Conservation (phyloP, 2,888 invertebrate genomes). For the Automeris io region DNA sequence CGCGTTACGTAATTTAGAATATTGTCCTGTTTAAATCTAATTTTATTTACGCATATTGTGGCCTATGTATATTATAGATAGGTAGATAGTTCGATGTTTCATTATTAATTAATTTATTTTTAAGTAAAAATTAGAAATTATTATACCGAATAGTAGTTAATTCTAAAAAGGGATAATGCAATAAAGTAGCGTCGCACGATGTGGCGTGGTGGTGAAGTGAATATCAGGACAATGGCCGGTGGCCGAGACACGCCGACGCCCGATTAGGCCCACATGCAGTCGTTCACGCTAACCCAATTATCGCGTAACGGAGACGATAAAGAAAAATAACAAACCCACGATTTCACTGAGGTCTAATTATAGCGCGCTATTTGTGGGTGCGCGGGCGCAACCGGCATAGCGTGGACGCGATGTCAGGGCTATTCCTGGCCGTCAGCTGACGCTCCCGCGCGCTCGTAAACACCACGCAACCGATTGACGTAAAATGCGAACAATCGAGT, state of each 20-base stretch:
- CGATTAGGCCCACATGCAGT: constrained; percentile 70
- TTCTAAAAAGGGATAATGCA: constrained; percentile 5
- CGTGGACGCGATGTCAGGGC: constrained; percentile 75
- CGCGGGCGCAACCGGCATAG: constrained; percentile 74
- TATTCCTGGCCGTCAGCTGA: constrained; percentile 76
- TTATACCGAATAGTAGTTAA: too few species aligned
- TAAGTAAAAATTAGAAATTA: too few species aligned
- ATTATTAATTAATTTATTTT: too few species aligned
- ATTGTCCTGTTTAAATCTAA: too few species aligned
- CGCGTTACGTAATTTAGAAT: too few species aligned
- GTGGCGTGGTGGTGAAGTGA: constrained; percentile 20
- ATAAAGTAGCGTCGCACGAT: constrained; percentile 16
- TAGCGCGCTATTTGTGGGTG: constrained; percentile 73
- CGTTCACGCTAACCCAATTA: constrained; percentile 72
- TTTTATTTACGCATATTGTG: too few species aligned
- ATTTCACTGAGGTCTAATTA: constrained; percentile 75
- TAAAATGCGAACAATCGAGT: constrained; percentile 74
- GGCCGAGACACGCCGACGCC: constrained; percentile 73
- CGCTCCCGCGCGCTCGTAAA: constrained; percentile 67
- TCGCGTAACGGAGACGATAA: constrained; percentile 75
- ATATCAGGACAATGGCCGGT: constrained; percentile 50
- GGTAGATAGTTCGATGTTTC: too few species aligned
- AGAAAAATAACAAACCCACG: constrained; percentile 78
- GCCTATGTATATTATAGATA: too few species aligned
- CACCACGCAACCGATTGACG: constrained; percentile 74